These are phyloP conservation scores for Larimichthys crocea DNA, from an alignment of 2,113 vertebrate species.

Conservation along the genomic window DNA sequence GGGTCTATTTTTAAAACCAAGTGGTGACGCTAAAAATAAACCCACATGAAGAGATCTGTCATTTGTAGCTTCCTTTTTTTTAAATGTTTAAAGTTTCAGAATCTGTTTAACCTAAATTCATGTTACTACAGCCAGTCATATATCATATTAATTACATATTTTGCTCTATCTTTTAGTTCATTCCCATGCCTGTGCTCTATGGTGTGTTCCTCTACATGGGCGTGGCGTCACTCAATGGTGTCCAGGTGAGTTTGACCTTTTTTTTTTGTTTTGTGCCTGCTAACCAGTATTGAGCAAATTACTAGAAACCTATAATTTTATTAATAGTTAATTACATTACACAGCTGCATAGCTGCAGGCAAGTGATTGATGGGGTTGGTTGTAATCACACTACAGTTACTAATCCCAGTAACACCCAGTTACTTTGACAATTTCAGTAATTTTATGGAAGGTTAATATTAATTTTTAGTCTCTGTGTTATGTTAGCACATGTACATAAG, in stretches of 20 bases:
- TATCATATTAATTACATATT: not conserved
- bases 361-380: too few relatives aligned
- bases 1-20: slow-evolving; percentile 38
- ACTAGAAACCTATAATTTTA: not conserved
- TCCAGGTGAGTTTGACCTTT: slow-evolving; percentile 78
- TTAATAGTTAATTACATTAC: not conserved
- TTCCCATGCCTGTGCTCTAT: slow-evolving; percentile 86
- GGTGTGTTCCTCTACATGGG: slow-evolving; percentile 88
- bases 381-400: too few relatives aligned
- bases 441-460: too few relatives aligned
- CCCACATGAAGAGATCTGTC: not conserved
- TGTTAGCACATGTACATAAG: too few relatives aligned
- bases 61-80: not conserved
- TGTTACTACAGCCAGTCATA: not conserved
- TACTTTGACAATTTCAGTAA: too few relatives aligned
- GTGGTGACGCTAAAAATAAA: slow-evolving; percentile 8
- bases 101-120: not conserved
- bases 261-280: not conserved
- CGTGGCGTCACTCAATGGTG: slow-evolving; percentile 85
- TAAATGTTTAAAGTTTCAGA: not conserved
- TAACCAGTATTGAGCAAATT: not conserved
- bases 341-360: not conserved
- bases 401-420: too few relatives aligned
- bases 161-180: slow-evolving; percentile 71
- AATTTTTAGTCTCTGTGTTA: too few relatives aligned